Evolutionary conservation across 2,888 invertebrate genomes (phyloP).

Genomic region (Ichneumon xanthorius): DNA sequence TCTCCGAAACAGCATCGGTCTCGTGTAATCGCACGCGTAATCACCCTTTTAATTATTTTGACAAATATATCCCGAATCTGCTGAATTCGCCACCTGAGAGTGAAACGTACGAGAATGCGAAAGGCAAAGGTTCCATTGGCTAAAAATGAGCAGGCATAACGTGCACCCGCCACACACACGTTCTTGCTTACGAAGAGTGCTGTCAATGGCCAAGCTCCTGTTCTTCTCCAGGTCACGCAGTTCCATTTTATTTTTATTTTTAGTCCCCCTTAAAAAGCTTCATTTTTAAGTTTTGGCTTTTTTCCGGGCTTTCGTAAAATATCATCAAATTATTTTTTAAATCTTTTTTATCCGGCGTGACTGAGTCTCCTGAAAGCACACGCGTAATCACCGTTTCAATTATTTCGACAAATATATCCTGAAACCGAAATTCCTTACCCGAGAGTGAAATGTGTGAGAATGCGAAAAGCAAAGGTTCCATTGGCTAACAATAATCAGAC

Average conservation of each 20-base stretch:
- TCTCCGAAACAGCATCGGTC: not conserved
- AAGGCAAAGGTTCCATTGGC: not conserved
- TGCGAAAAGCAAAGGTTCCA: not conserved
- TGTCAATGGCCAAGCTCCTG: conserved; percentile 46
- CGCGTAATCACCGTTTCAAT: not conserved
- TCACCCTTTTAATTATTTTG: not conserved
- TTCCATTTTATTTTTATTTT: conserved; percentile 22
- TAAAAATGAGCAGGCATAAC: not conserved
- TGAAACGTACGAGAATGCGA: no score
- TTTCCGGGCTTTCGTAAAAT: no score
- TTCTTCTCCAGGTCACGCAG: conserved; percentile 45
- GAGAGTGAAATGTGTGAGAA: no score
- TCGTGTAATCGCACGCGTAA: not conserved
- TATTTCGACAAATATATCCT: not conserved
- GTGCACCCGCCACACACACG: not conserved
- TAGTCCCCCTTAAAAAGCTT: conserved; percentile 43
- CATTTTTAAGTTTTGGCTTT: no score
- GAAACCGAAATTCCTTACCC: no score
- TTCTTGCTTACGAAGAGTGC: not conserved
- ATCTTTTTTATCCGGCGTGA: not conserved
- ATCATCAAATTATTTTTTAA: no score
- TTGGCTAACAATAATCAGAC: not conserved
- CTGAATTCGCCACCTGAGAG: no score
- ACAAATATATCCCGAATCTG: not conserved
- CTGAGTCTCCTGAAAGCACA: not conserved